Evolutionary conservation across 2,888 invertebrate species (phyloP).

Genomic region (Coecobrya sp.): DNA sequence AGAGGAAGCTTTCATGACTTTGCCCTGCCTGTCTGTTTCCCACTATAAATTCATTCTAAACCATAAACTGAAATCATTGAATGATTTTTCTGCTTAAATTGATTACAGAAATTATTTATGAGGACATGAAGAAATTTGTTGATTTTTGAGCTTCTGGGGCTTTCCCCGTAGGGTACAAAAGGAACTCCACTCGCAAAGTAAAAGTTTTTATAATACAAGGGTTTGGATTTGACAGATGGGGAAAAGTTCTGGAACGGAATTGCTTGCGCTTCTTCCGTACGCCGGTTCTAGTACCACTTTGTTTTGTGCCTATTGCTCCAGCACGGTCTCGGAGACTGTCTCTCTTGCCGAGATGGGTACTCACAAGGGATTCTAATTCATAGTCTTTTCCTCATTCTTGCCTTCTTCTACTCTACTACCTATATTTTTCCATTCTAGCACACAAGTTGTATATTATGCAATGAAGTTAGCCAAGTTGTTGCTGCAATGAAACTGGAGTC

Average conservation of each 20-base stretch:
- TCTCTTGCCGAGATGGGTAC: constrained; percentile 29
- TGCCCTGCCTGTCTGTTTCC: background rate
- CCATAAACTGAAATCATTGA: too few relatives aligned
- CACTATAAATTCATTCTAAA: too few relatives aligned
- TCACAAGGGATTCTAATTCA: constrained; percentile 69
- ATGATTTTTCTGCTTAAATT: background rate
- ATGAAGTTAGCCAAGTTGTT: constrained; percentile 19
- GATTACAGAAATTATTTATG: too few relatives aligned
- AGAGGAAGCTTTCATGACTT: background rate
- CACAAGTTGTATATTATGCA: background rate
- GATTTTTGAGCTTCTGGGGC: too few relatives aligned
- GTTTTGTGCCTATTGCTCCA: background rate
- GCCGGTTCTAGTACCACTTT: background rate
- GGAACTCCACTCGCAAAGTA: too few relatives aligned
- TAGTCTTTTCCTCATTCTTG: constrained; percentile 44
- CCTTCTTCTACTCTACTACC: background rate
- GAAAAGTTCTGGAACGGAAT: too few relatives aligned
- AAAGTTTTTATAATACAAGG: too few relatives aligned
- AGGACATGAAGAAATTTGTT: too few relatives aligned
- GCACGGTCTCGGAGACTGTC: background rate
- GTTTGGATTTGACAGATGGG: too few relatives aligned
- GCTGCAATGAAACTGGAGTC: background rate
- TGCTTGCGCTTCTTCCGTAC: too few relatives aligned
- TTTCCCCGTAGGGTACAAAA: too few relatives aligned
- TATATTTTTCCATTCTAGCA: background rate